These are phyloP conservation scores for Aphelenchoides besseyi DNA, from an alignment of 1,140 invertebrate genomes.

Conservation along the genomic window DNA sequence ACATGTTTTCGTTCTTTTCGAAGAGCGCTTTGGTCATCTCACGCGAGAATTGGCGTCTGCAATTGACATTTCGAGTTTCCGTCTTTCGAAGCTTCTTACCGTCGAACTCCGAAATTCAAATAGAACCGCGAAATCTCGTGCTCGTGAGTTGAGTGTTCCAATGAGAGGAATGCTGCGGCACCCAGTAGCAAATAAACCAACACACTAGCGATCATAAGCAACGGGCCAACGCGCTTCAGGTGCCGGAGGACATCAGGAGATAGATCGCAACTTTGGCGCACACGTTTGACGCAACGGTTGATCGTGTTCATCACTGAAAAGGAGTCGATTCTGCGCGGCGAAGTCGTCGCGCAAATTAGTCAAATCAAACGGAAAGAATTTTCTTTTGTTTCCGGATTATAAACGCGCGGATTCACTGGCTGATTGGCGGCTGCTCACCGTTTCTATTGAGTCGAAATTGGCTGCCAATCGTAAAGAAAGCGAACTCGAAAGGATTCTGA, in stretches of 20 bases:
- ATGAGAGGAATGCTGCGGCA: constrained; percentile 38
- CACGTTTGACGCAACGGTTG: not conserved
- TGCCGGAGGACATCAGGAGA: not conserved
- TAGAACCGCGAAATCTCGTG: constrained; percentile 31
- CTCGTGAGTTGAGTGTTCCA: constrained; percentile 40
- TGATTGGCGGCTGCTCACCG: too few species aligned
- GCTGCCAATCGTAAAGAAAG: too few species aligned
- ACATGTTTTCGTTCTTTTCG: constrained; percentile 39
- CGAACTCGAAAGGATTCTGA: too few species aligned
- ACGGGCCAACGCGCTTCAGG: constrained; percentile 15
- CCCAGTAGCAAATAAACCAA: constrained; percentile 40
- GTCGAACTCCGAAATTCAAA: constrained; percentile 34
- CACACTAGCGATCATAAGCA: constrained; percentile 26
- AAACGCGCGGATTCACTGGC: too few species aligned
- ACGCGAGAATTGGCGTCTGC: constrained; percentile 36
- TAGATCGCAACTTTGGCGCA: not conserved
- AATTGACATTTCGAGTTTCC: not conserved
- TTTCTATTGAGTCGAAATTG: too few species aligned
- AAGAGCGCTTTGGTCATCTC: constrained; percentile 41
- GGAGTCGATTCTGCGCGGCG: too few species aligned
- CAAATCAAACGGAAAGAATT: too few species aligned
- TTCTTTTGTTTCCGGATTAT: too few species aligned
- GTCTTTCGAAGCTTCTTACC: constrained; percentile 28
- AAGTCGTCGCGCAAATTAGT: too few species aligned
- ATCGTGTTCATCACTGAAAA: not conserved